These are phyloP conservation scores for Drosophila elegans DNA, from an alignment of 1,140 invertebrate genomes.

Conservation along the genomic window DNA sequence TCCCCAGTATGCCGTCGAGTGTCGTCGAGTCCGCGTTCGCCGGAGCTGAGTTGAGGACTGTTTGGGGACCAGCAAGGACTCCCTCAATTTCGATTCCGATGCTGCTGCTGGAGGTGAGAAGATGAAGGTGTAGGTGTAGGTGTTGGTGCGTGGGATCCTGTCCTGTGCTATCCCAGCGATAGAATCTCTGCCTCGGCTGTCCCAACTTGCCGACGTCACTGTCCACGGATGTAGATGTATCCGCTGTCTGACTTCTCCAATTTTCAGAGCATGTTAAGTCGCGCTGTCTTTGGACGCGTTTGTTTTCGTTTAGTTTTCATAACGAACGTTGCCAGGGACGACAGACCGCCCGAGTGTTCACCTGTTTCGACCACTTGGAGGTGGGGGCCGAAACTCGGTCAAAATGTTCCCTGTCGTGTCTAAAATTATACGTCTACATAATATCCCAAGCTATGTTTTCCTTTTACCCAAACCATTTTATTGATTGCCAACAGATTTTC, in stretches of 20 bases:
- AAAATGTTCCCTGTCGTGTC: constrained; percentile 63
- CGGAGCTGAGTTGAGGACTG: constrained; percentile 19
- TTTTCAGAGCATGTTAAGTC: constrained; percentile 68
- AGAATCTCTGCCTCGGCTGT: constrained; percentile 45
- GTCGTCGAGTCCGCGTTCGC: constrained; percentile 38
- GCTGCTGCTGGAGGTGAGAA: constrained; percentile 6
- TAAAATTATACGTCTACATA: constrained; percentile 71
- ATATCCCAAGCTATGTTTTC: constrained; percentile 49
- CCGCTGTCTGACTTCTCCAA: constrained; percentile 54
- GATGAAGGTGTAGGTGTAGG: too few relatives aligned
- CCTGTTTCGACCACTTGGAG: constrained; percentile 30
- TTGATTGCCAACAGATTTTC: constrained; percentile 62
- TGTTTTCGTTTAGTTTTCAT: constrained; percentile 82
- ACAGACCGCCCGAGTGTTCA: constrained; percentile 55
- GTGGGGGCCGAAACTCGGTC: constrained; percentile 61
- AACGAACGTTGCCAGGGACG: constrained; percentile 74
- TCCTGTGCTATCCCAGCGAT: constrained; percentile 20
- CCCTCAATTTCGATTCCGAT: constrained; percentile 6
- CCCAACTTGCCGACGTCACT: constrained; percentile 51
- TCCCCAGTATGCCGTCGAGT: constrained; percentile 79
- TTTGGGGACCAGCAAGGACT: constrained; percentile 4
- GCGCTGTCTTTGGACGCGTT: constrained; percentile 49
- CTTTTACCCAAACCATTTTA: constrained; percentile 44
- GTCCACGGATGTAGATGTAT: constrained; percentile 57
- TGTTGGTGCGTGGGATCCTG: constrained; percentile 16